Conservation (phyloP, 2,888 invertebrate species). For the Ditylenchus weischeri region DNA sequence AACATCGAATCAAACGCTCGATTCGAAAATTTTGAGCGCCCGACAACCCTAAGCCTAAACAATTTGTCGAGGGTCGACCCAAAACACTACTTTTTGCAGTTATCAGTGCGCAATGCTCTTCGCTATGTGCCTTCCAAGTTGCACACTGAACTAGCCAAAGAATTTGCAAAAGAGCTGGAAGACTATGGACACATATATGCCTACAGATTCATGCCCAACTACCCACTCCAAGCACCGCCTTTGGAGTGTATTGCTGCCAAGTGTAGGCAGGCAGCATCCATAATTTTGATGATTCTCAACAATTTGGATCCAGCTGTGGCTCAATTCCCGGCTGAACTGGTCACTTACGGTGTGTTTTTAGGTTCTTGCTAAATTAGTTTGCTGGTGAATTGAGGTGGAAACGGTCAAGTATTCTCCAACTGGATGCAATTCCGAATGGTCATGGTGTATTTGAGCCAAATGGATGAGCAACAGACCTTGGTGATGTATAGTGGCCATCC, state of each 20-base stretch:
- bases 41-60: too few relatives aligned
- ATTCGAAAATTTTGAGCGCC: too few relatives aligned
- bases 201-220: conserved; percentile 63
- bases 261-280: conserved; percentile 62
- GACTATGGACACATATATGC: conserved; percentile 68
- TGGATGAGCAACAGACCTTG: conserved; percentile 66
- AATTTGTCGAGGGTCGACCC: background rate
- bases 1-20: too few relatives aligned
- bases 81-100: too few relatives aligned
- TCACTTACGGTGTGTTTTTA: background rate
- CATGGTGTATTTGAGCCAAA: conserved; percentile 65
- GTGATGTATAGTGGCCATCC: conserved; percentile 68
- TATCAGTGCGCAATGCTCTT: conserved; percentile 66
- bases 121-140: conserved; percentile 65
- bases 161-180: conserved; percentile 65
- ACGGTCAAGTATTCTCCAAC: conserved; percentile 69
- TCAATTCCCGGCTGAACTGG: conserved; percentile 63
- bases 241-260: conserved; percentile 44
- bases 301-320: conserved; percentile 68
- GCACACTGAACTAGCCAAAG: conserved; percentile 63
- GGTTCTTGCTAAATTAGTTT: background rate
- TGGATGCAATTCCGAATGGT: conserved; percentile 68
- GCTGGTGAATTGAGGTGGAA: conserved; percentile 68
- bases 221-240: conserved; percentile 42
- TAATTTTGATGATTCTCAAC: conserved; percentile 69